Evolutionary conservation across 2,888 invertebrate genomes (phyloP), one percentile per base, ranked within the genome.

Genomic region (Rhorus exstirpatorius): DNA sequence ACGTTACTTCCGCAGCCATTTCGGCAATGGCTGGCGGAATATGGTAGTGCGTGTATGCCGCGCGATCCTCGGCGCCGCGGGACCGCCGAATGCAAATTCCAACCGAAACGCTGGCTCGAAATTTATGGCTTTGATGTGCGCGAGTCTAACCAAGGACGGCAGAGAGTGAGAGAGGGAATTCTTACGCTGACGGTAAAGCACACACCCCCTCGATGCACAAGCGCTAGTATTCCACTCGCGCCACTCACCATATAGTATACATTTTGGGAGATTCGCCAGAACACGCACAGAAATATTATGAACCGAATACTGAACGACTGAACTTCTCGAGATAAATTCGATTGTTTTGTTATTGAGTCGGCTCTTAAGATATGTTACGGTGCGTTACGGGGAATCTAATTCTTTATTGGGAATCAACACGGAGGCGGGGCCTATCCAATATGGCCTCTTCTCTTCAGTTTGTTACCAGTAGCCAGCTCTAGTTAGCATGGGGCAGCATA

Each of bases 21-120:
- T 67, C 51, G 49, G 81, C 19, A 14, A 60, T 44, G 65, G 49
- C 51, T 51, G 51, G 14, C 17, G 46, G 38, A 17, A 53, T 31
- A 26, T 65, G 53, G 63, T 53, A 60, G 55, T 61, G 60, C 61
- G 38, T 60, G 35, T 24, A 19, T 19, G 19, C 12, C 24, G 21
- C 14, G 38, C 49, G 49, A 35, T 31, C 7, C 49, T 60, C 65
- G 58, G 58, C 58, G 61, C 63, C 77, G 60, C 70, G 35, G 70
- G 26, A 72, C 60, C 74, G 67, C 77, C 81, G 71, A 78, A 83
- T 83, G 83, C 74, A 83, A 83, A 83, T 83, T 81, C 83, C 78
- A 51, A 38, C 74, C 70, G 71, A 71, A 81, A 63, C 61, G 68
- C 46, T 58, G 77, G 65, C 67, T 67, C 26, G 41, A 75, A 78